Conservation (phyloP, 2,797 vertebrate genomes). For the Liasis olivaceus region DNA sequence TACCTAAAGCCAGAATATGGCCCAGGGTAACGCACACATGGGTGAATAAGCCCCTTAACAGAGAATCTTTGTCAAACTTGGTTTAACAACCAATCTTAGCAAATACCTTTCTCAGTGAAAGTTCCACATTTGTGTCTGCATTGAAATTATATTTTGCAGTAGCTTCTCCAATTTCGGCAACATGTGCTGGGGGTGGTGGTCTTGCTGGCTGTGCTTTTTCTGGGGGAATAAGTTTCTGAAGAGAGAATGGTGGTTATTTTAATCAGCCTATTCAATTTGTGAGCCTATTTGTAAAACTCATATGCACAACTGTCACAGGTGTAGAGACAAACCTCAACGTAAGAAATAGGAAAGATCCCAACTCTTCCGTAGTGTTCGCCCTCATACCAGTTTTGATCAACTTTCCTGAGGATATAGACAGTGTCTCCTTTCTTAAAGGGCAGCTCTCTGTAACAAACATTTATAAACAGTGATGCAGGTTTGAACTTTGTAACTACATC, state of each 20-base stretch:
- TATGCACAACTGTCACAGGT: not conserved
- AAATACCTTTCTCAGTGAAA: constrained; percentile 94
- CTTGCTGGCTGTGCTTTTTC: constrained; percentile 93
- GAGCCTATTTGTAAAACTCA: constrained; percentile 18
- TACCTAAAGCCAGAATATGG: not conserved
- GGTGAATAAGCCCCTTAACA: not conserved
- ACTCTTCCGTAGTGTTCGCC: constrained; percentile 90
- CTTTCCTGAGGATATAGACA: constrained; percentile 96
- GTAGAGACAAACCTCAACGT: constrained; percentile 86
- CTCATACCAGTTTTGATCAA: constrained; percentile 98
- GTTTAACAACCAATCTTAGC: not conserved
- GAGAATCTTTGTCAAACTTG: not conserved
- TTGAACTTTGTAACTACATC: constrained; percentile 19
- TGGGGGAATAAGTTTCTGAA: constrained; percentile 85
- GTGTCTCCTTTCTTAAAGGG: constrained; percentile 97
- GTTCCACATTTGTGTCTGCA: constrained; percentile 97
- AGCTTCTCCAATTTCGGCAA: constrained; percentile 93
- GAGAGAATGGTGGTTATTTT: constrained; percentile 2
- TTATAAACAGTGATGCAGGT: constrained; percentile 47
- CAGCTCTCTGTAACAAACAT: constrained; percentile 88
- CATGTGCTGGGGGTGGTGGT: constrained; percentile 92
- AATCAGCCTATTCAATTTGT: not conserved
- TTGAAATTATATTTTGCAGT: constrained; percentile 95
- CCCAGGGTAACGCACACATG: not conserved
- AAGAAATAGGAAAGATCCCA: constrained; percentile 96